Evolutionary conservation across 2,113 vertebrate species (phyloP).

Genomic region (Triplophysa siluroides): DNA sequence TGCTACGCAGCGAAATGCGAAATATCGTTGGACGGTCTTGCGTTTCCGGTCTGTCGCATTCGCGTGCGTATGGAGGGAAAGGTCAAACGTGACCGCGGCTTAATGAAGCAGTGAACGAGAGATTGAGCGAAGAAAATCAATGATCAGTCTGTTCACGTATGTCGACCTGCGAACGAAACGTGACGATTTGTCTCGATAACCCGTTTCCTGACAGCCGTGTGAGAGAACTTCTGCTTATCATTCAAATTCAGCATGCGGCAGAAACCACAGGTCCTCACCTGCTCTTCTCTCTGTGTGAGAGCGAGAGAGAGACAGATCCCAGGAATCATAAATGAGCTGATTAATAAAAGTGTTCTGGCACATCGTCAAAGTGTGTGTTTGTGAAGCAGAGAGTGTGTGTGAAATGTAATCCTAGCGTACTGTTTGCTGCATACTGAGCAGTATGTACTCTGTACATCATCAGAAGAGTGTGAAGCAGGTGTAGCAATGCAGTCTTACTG

Average conservation of each 20-base stretch:
- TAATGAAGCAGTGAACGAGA: too few relatives aligned
- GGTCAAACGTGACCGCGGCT: too few relatives aligned
- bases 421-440: not conserved
- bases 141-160: not conserved
- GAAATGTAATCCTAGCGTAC: not conserved
- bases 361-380: not conserved
- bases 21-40: too few relatives aligned
- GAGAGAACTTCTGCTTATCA: not conserved
- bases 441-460: not conserved
- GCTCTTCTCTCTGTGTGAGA: not conserved
- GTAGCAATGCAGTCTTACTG: not conserved
- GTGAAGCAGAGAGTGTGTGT: constrained; percentile 23
- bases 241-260: not conserved
- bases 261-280: not conserved
- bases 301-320: too few relatives aligned
- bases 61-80: too few relatives aligned
- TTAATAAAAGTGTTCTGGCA: too few relatives aligned
- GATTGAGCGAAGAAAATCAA: not conserved
- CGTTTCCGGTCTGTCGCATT: too few relatives aligned
- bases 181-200: constrained; percentile 3
- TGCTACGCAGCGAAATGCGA: too few relatives aligned
- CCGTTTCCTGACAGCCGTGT: not conserved
- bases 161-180: not conserved
- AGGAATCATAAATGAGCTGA: too few relatives aligned
- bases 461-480: not conserved